Percentiles rank a stretch among this genome's conserved stretches.
These are phyloP conservation scores for Microplitis deprimator DNA, from an alignment of 2,888 invertebrate species.

Conservation along the genomic window DNA sequence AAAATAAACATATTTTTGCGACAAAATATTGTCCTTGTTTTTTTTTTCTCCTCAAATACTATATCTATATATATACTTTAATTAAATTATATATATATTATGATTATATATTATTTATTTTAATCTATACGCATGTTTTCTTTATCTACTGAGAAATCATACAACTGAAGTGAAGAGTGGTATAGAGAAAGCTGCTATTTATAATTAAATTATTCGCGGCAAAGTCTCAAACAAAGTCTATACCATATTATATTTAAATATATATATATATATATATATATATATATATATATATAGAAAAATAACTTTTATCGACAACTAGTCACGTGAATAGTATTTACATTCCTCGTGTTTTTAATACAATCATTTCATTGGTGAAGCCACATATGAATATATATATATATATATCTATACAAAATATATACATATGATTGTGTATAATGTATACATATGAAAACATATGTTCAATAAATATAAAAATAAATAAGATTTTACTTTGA, in stretches of 20 bases:
- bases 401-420: not conserved
- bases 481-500: not conserved
- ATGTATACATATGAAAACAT: not conserved
- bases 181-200: not conserved
- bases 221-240: not conserved
- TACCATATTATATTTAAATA: not conserved
- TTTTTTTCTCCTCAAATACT: no score
- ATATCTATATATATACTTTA: not conserved
- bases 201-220: constrained; percentile 31
- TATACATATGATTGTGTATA: not conserved
- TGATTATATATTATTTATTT: not conserved
- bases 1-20: no score
- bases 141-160: constrained; percentile 30
- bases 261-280: not conserved
- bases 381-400: constrained; percentile 43
- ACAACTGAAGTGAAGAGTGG: constrained; percentile 24
- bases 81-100: not conserved
- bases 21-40: no score
- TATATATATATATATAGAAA: not conserved
- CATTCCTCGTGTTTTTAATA: constrained; percentile 36
- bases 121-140: not conserved
- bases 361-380: constrained; percentile 59
- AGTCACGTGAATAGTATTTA: constrained; percentile 29
- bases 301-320: not conserved
- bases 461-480: not conserved